These are phyloP conservation scores for Wiebesia pumilae DNA, from an alignment of 1,140 invertebrate genomes.

Conservation along the genomic window DNA sequence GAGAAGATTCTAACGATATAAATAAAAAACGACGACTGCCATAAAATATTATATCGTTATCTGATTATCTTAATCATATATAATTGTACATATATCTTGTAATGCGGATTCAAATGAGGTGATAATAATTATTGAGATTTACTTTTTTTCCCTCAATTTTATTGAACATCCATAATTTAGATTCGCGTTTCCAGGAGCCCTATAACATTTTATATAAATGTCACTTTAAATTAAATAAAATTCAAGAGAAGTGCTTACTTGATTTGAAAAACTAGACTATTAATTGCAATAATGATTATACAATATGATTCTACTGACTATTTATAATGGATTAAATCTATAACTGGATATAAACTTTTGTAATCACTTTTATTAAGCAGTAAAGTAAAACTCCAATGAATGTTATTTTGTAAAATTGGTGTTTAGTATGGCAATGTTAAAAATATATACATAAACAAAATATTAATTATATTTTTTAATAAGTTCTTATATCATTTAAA, in stretches of 20 bases:
- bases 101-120: conserved; percentile 50
- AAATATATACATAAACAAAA: not conserved
- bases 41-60: conserved; percentile 71
- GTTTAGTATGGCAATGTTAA: conserved; percentile 22
- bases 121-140: conserved; percentile 57
- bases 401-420: not conserved
- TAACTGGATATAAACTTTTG: conserved; percentile 49
- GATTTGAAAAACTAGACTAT: conserved; percentile 2
- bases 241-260: conserved; percentile 4
- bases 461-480: no score
- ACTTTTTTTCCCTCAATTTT: conserved; percentile 18
- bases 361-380: conserved; percentile 1
- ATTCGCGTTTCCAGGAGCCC: not conserved
- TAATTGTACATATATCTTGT: conserved; percentile 59
- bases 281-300: conserved; percentile 17
- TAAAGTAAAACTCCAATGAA: conserved; percentile 37
- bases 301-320: conserved; percentile 47
- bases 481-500: no score
- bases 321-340: conserved; percentile 58
- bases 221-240: conserved; percentile 9
- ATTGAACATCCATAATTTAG: conserved; percentile 44
- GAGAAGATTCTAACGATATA: conserved; percentile 59
- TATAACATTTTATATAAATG: conserved; percentile 15
- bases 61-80: conserved; percentile 64
- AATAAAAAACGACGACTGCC: conserved; percentile 68